Conservation (phyloP, 2,888 invertebrate genomes). For the Chorisops tibialis region DNA sequence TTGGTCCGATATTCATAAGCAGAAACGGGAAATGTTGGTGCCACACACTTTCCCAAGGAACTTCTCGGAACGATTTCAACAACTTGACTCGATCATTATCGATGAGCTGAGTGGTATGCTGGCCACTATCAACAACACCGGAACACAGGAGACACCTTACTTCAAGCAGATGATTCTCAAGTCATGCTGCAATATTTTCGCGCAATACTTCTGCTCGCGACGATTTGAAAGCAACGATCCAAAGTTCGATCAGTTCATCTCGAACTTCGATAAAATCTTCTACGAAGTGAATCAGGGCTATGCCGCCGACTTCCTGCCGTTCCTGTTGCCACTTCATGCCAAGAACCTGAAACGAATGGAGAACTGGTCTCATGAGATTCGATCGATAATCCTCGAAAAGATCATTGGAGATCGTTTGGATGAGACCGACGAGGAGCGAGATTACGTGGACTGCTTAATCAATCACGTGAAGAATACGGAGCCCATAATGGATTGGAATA, state of each 20-base stretch:
- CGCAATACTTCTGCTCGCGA: constrained; percentile 59
- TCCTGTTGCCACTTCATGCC: constrained; percentile 57
- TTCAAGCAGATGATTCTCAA: constrained; percentile 55
- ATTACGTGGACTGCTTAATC: constrained; percentile 60
- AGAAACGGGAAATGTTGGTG: constrained; percentile 58
- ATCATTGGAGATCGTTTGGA: constrained; percentile 54
- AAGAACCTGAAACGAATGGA: constrained; percentile 55
- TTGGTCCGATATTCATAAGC: constrained; percentile 63
- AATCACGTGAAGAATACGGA: constrained; percentile 53
- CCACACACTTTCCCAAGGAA: constrained; percentile 60
- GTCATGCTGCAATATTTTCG: constrained; percentile 61
- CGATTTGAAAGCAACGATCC: constrained; percentile 48
- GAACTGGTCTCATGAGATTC: constrained; percentile 55
- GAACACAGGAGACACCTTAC: constrained; percentile 39
- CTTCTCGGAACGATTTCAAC: constrained; percentile 55
- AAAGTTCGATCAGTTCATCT: constrained; percentile 54
- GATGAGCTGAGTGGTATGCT: constrained; percentile 49
- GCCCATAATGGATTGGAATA: constrained; percentile 55
- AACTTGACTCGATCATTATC: constrained; percentile 54
- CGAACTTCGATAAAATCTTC: constrained; percentile 62
- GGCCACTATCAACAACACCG: constrained; percentile 38
- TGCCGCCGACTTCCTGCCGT: constrained; percentile 64
- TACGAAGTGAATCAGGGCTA: constrained; percentile 67
- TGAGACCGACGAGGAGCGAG: constrained; percentile 47
- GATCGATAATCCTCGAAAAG: constrained; percentile 55